Conservation (phyloP, 2,888 invertebrate species). For the Dynastes hyllus region DNA sequence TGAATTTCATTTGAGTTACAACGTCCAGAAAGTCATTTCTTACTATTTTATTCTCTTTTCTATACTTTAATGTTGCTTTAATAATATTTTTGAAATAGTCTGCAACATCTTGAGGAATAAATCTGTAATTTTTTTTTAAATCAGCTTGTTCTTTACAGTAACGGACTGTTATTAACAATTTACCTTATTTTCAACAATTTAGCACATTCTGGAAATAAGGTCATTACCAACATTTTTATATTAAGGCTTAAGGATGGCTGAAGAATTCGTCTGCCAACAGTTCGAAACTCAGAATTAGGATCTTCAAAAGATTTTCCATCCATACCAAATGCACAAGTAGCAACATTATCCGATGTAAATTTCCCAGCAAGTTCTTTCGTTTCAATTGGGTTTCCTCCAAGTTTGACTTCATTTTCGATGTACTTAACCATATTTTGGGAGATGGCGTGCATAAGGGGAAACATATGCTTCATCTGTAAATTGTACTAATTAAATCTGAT, state of each 20-base stretch:
- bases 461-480: slow-evolving; percentile 70
- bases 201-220: slow-evolving; percentile 61
- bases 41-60: slow-evolving; percentile 67
- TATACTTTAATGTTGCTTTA: slow-evolving; percentile 65
- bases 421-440: slow-evolving; percentile 68
- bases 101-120: slow-evolving; percentile 58
- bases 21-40: slow-evolving; percentile 70
- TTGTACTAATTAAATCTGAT: background rate
- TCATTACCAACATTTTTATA: slow-evolving; percentile 57
- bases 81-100: slow-evolving; percentile 66
- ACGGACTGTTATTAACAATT: background rate
- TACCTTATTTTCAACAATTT: slow-evolving; percentile 56
- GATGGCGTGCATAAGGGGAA: slow-evolving; percentile 71
- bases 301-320: slow-evolving; percentile 67
- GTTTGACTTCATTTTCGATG: slow-evolving; percentile 60
- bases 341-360: slow-evolving; percentile 70
- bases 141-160: too few relatives aligned
- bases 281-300: slow-evolving; percentile 60
- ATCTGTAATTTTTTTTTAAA: slow-evolving; percentile 48
- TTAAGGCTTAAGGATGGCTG: slow-evolving; percentile 58
- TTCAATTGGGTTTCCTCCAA: slow-evolving; percentile 53
- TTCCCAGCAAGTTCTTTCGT: slow-evolving; percentile 70
- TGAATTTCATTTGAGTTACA: slow-evolving; percentile 64
- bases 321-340: slow-evolving; percentile 70
- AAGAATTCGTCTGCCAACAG: slow-evolving; percentile 63